Percentiles rank a stretch among this genome's conserved stretches.
These are phyloP conservation scores for Pristionchus pacificus DNA, from an alignment of 1,140 invertebrate species.

Conservation along the genomic window DNA sequence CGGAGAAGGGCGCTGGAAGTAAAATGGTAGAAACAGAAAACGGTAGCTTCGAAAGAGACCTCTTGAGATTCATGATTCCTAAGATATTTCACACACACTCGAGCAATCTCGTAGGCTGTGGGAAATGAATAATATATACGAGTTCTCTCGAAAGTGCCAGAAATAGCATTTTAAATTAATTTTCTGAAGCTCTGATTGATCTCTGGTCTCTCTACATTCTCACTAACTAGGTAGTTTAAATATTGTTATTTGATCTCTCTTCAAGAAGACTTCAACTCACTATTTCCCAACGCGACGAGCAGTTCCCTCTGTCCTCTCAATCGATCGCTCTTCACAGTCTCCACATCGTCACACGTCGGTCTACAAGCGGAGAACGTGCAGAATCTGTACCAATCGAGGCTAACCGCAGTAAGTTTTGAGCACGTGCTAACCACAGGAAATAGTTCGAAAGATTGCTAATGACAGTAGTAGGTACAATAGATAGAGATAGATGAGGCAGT, in stretches of 20 bases:
- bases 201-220: no score
- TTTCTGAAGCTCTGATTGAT: no score
- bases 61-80: neutral
- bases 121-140: neutral
- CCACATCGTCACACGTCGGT: neutral
- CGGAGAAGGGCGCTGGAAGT: slow-evolving; percentile 15
- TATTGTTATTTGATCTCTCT: no score
- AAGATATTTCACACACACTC: neutral
- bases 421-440: no score
- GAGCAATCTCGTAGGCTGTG: neutral
- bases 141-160: no score
- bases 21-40: slow-evolving; percentile 1
- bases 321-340: slow-evolving; percentile 2
- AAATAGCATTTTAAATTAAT: no score
- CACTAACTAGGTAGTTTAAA: no score
- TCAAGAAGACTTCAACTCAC: no score
- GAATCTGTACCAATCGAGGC: no score
- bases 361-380: no score
- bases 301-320: slow-evolving; percentile 1
- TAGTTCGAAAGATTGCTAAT: neutral
- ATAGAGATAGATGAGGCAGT: no score
- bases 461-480: neutral
- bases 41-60: neutral
- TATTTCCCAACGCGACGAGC: slow-evolving; percentile 7
- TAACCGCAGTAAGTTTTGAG: no score